Evolutionary conservation across 2,113 vertebrate genomes (phyloP), one percentile per base, ranked within the genome.

Genomic region (Salvelinus fontinalis): DNA sequence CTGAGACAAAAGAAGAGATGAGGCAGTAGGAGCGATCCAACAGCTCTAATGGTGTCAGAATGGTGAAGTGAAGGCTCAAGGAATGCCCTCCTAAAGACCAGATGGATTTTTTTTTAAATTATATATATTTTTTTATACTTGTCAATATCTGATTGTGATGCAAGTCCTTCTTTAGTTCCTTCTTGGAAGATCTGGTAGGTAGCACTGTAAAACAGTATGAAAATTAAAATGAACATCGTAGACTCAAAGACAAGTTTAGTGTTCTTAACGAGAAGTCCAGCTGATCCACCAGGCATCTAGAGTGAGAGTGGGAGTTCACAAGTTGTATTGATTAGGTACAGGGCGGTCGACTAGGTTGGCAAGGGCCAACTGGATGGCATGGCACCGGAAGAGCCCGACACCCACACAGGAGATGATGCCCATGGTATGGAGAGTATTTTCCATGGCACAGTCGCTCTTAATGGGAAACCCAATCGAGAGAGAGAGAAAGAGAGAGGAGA

Each of bases 231-330:
- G 31, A 34, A 34, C 31, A 34, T 34, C 31, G 31, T 6, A 6
- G 31, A 34, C 7, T 12, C 24, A 66, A 66, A 66, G 26, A 54
- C 16, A 54, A 67, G 65, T 26, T 75, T 75, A 81, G 84, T 22
- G 16, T 71, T 76, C 66, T 20, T 89, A 83, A 90, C 84, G 85
- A 86, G 75, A 84, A 88, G 87, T 75, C 83, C 87, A 88, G 86
- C 84, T 48, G 72, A 84, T 83, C 39, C 39, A 44, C 39, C 39
- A 44, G 39, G 31, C 67, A 81, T 44, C 9, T 44, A 44, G 39
- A 44, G 79, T 82, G 80, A 80, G 68, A 69, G 74, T 73, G 67
- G 66, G 59, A 70, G 64, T 72, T 73, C 79, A 76, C 81, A 20
- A 73, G 70, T 73, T 49, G 62, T 80, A 86, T 82, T 85, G 85